These are phyloP conservation scores for Elysia crispata DNA, from an alignment of 2,888 invertebrate genomes.

Conservation along the genomic window DNA sequence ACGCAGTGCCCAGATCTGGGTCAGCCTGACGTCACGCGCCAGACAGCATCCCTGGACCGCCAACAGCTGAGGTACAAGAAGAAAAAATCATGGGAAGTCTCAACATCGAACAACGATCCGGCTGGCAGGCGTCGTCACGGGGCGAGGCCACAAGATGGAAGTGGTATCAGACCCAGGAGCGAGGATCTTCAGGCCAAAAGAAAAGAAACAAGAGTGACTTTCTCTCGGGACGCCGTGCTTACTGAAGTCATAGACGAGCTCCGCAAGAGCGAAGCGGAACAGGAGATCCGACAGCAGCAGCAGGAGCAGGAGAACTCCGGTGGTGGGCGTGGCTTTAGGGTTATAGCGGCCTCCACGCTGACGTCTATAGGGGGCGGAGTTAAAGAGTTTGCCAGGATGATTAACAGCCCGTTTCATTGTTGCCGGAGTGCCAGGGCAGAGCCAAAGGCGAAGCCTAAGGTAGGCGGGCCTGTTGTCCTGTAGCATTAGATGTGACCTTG, in stretches of 20 bases:
- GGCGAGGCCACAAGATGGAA: not conserved
- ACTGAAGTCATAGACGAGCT: constrained; percentile 44
- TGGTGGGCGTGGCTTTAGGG: constrained; percentile 43
- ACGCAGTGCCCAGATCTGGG: constrained; percentile 17
- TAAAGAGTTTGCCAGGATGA: constrained; percentile 46
- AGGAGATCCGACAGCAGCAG: too few species aligned
- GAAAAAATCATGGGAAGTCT: too few species aligned
- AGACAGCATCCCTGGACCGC: constrained; percentile 40
- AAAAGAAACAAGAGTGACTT: constrained; percentile 44
- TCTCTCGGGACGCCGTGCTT: constrained; percentile 41
- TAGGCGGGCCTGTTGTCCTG: constrained; percentile 15
- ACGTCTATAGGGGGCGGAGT: constrained; percentile 49
- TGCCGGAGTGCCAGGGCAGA: constrained; percentile 37
- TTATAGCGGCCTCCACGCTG: constrained; percentile 45
- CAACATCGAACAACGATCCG: too few species aligned
- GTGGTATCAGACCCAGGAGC: not conserved
- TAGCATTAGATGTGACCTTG: not conserved
- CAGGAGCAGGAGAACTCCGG: not conserved
- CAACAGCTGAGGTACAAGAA: constrained; percentile 3
- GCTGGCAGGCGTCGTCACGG: not conserved
- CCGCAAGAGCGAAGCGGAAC: constrained; percentile 26
- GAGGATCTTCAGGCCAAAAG: not conserved
- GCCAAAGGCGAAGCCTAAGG: constrained; percentile 33
- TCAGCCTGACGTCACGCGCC: constrained; percentile 38
- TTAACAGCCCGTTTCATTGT: constrained; percentile 50